Base-by-base conservation (phyloP, 2,113 vertebrate species). In the Oncorhynchus kisutch region DNA sequence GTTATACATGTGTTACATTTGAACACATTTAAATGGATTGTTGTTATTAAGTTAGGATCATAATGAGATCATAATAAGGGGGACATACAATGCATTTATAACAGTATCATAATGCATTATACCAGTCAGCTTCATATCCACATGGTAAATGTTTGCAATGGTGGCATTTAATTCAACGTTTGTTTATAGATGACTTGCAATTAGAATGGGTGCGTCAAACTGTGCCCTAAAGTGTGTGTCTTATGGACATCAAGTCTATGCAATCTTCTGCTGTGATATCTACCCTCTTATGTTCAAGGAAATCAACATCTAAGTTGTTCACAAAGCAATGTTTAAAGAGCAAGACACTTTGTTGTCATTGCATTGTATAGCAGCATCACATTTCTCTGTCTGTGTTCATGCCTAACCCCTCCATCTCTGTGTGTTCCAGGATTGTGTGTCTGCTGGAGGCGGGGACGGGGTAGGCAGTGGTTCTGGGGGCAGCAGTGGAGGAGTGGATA, bases 401-500 rank as follows among this genome's bases (percentile, higher is more conserved):
- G 51, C 14, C 51, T 45, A 12, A 45, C 39, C 9, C 39, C 39
- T 12, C 12, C 8, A 49, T 8, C 51, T 73, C 6, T 73, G 27
- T 3, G 12, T 81, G 45, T 78, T 64, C 79, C 5, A 94, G 93
- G 92, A 94, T 90, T 94, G 93, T 92, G 88, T 79, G 80, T 90
- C 93, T 88, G 84, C 89, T 22, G 85, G 90, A 79, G 82, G 90
- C 78, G 89, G 88, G 79, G 90, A 91, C 86, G 91, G 87, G 85
- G 91, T 90, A 84, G 91, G 86, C 75, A 90, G 90, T 59, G 90
- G 86, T 78, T 79, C 82, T 70, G 87, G 88, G 68, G 67, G 86
- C 77, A 90, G 86, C 90, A 93, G 83, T 74, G 94, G 89, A 93
- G 94, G 91, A 90, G 93, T 87, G 93, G 96, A 97, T 84, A 97